A percentile compares a stretch with the other conserved stretches of the same genome.
Evolutionary conservation across 2,888 invertebrate species (phyloP).

Genomic region (Alviniconcha strummeri): DNA sequence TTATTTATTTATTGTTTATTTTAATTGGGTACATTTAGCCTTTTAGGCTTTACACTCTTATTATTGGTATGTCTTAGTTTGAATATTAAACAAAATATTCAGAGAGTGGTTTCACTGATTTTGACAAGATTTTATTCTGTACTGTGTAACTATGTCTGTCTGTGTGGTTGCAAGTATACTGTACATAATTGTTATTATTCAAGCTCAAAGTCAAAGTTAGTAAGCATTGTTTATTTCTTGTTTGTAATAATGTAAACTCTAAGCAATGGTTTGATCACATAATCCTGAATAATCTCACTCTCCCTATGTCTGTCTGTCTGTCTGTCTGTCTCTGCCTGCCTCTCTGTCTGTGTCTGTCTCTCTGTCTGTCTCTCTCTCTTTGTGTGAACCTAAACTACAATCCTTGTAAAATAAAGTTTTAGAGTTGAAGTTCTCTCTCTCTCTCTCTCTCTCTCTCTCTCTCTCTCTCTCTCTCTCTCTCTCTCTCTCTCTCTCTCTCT

Average conservation of each 20-base stretch:
- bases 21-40: too few species aligned
- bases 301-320: slow-evolving; percentile 8
- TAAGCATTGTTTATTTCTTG: background rate
- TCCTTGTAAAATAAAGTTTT: too few species aligned
- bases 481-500: too few species aligned
- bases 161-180: background rate
- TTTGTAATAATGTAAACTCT: background rate
- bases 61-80: too few species aligned
- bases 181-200: background rate
- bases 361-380: background rate
- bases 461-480: too few species aligned
- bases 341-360: background rate
- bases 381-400: background rate
- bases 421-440: too few species aligned
- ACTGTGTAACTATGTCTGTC: background rate
- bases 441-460: too few species aligned
- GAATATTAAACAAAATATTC: too few species aligned
- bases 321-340: slow-evolving; percentile 9
- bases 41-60: too few species aligned
- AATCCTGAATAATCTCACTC: background rate
- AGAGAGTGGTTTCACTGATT: too few species aligned
- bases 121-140: too few species aligned
- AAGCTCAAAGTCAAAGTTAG: background rate
- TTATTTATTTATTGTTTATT: too few species aligned
- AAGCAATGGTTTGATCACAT: background rate